These are phyloP conservation scores for Drosophila novamexicana DNA, from an alignment of 1,140 invertebrate genomes.

Conservation along the genomic window DNA sequence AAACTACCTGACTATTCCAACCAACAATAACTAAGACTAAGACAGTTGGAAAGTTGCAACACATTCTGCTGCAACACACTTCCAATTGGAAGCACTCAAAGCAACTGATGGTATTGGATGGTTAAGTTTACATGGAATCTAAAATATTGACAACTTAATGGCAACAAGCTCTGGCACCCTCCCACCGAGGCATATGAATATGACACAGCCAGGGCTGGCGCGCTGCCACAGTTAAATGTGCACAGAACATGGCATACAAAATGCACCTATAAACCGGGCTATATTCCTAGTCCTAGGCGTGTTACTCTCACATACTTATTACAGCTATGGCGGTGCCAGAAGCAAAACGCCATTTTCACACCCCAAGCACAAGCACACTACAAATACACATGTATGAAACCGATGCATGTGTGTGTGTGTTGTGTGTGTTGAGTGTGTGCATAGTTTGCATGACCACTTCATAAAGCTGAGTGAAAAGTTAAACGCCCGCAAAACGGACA, in stretches of 20 bases:
- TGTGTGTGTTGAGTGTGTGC: conserved; percentile 2
- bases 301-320: neutral
- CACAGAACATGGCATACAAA: conserved; percentile 2
- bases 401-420: conserved; percentile 7
- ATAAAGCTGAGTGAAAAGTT: conserved; percentile 57
- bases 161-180: neutral
- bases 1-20: too few species aligned
- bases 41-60: too few species aligned
- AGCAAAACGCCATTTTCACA: conserved; percentile 42
- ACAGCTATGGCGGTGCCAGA: conserved; percentile 12
- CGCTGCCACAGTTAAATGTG: neutral
- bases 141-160: neutral
- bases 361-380: conserved; percentile 18
- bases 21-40: too few species aligned
- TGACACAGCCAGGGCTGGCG: neutral
- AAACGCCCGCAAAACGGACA: conserved; percentile 55
- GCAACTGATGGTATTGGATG: neutral
- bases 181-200: neutral
- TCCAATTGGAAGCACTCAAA: too few species aligned
- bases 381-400: neutral
- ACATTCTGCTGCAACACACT: too few species aligned
- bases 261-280: neutral
- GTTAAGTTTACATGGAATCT: neutral
- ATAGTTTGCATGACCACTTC: conserved; percentile 52
- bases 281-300: neutral